These are phyloP conservation scores for Andrena hattorfiana DNA, from an alignment of 2,888 invertebrate genomes.

Conservation along the genomic window DNA sequence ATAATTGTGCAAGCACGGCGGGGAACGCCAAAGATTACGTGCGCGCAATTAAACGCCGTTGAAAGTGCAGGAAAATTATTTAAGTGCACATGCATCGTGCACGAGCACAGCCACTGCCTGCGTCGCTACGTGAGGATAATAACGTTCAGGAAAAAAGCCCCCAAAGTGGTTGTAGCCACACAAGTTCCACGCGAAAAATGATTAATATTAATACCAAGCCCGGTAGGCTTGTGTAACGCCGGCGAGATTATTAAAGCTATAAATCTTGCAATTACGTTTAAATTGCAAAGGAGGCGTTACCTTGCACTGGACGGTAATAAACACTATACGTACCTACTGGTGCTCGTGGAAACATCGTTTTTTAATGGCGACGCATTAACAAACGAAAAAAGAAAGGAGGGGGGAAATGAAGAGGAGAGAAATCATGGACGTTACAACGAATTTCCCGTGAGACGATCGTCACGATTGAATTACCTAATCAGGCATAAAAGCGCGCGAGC, in stretches of 20 bases:
- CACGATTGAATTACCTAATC: slow-evolving; percentile 38
- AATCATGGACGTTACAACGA: background rate
- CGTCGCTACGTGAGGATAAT: slow-evolving; percentile 53
- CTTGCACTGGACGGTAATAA: slow-evolving; percentile 34
- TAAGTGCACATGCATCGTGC: slow-evolving; percentile 43
- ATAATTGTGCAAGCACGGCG: slow-evolving; percentile 45
- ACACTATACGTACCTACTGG: slow-evolving; percentile 32
- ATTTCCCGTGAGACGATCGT: slow-evolving; percentile 4
- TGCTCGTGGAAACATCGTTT: slow-evolving; percentile 17
- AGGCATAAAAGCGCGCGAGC: background rate
- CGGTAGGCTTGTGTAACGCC: slow-evolving; percentile 42
- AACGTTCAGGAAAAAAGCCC: slow-evolving; percentile 57
- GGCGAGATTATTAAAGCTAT: slow-evolving; percentile 61
- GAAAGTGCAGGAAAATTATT: slow-evolving; percentile 50
- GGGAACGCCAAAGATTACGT: slow-evolving; percentile 45
- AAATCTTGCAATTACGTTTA: slow-evolving; percentile 63
- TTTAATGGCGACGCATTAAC: slow-evolving; percentile 13
- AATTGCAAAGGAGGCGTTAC: slow-evolving; percentile 37
- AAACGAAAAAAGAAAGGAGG: background rate
- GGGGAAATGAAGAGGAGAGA: background rate
- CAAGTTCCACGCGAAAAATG: slow-evolving; percentile 55
- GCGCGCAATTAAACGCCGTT: slow-evolving; percentile 49
- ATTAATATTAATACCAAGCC: slow-evolving; percentile 70
- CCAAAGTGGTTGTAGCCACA: slow-evolving; percentile 56
- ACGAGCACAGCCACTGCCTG: background rate